Evolutionary conservation across 2,113 vertebrate species (phyloP), one percentile per base, ranked within the genome.

Genomic region (Strix aluco): DNA sequence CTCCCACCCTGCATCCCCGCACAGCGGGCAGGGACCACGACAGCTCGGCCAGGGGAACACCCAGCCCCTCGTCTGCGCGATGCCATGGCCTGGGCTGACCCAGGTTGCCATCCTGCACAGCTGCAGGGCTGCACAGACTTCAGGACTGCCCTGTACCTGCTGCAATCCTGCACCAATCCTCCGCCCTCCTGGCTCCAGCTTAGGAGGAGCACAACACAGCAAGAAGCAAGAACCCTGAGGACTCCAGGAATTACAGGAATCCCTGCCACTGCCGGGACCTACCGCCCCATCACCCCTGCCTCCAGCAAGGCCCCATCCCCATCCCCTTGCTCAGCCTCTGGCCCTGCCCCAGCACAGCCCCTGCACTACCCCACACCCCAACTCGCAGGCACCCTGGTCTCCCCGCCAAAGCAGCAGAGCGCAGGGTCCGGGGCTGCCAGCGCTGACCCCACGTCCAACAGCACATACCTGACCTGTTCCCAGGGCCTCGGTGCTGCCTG

Each of bases 21-120:
- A 13, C 20, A 18, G 36, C 1, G 22, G 55, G 80, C 38, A 63
- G 61, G 29, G 63, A 27, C 13, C 38, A 8, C 0, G 0, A 30
- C 55, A 44, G n/a, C 65, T 23, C 36, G 21, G 80, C 49, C 58
- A 36, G 49, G 15, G 15, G 4, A 66, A 36, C 38, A 32, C 30
- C 22, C 86, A 69, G 54, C 23, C 58, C 52, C 81, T 38, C 5
- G 13, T 2, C 34, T 4, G 14, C 8, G 69, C 0, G 0, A 38
- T 27, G 57, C 62, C 69, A 8, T 1, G 4, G 61, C 38, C 55
- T 16, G 10, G n/a, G 40, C 81, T 46, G 58, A 19, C 26, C 51
- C 42, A 46, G 32, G 18, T 10, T 29, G 19, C 10, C n/a, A 34
- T 7, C 58, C 58, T 5, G 47, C 66, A 44, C 16, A 71, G 51